Percentiles rank a stretch among this genome's conserved stretches.
These are phyloP conservation scores for Drosophila colorata DNA, from an alignment of 2,888 invertebrate genomes.

Conservation along the genomic window DNA sequence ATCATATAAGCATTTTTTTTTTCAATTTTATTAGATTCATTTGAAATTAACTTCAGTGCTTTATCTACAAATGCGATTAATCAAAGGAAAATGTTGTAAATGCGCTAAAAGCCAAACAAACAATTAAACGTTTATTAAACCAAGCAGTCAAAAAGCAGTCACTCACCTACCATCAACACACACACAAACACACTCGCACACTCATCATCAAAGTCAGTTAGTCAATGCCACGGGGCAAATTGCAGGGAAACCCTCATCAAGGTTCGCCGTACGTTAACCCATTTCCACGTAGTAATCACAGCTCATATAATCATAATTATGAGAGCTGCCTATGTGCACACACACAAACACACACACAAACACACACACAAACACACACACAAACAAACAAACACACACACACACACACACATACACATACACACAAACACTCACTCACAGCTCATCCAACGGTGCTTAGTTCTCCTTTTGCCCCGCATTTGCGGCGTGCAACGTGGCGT, in stretches of 20 bases:
- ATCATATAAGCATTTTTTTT: too few species aligned
- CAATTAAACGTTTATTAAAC: slow-evolving; percentile 31
- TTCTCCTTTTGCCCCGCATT: slow-evolving; percentile 33
- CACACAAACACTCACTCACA: too few species aligned
- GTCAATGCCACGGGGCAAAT: slow-evolving; percentile 61
- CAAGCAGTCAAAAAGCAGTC: slow-evolving; percentile 6
- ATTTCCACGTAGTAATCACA: slow-evolving; percentile 55
- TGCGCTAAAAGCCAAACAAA: slow-evolving; percentile 27
- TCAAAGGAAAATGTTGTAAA: slow-evolving; percentile 24
- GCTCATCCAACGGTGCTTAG: slow-evolving; percentile 19
- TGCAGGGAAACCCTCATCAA: slow-evolving; percentile 34
- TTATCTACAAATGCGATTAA: slow-evolving; percentile 6
- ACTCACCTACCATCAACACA: background rate
- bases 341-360: slow-evolving; percentile 3
- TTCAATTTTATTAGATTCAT: too few species aligned
- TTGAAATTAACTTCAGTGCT: too few species aligned
- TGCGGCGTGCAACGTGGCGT: slow-evolving; percentile 58
- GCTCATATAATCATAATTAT: slow-evolving; percentile 73
- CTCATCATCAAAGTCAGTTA: slow-evolving; percentile 56
- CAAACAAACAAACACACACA: background rate
- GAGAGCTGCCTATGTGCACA: slow-evolving; percentile 32
- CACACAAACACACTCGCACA: slow-evolving; percentile 5
- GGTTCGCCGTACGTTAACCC: slow-evolving; percentile 1
- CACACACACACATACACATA: background rate
- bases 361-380: slow-evolving; percentile 2